Conservation (phyloP, 1,140 invertebrate genomes). For the Lucilia cuprina region DNA sequence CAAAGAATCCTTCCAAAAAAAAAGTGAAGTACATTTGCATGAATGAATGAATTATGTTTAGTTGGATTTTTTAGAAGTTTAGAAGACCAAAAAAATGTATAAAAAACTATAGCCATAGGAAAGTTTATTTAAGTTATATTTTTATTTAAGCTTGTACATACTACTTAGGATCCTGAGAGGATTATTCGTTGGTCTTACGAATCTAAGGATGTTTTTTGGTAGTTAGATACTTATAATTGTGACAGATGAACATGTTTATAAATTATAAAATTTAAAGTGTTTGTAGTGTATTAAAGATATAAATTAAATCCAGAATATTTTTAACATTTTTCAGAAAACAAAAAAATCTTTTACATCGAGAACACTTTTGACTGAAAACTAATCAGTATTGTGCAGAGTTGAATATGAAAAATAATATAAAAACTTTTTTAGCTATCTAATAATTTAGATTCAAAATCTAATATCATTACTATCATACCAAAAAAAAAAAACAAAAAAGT, state of each 20-base stretch:
- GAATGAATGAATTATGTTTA: slow-evolving; percentile 4
- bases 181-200: background rate
- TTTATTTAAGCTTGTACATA: background rate
- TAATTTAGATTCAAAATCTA: too few relatives aligned
- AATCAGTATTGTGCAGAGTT: too few relatives aligned
- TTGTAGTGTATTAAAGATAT: too few relatives aligned
- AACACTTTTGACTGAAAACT: too few relatives aligned
- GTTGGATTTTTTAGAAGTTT: background rate
- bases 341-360: too few relatives aligned
- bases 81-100: background rate
- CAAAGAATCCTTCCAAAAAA: background rate
- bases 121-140: background rate
- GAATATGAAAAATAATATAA: too few relatives aligned
- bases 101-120: background rate
- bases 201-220: background rate
- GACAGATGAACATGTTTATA: background rate
- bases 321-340: too few relatives aligned
- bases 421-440: too few relatives aligned
- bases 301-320: too few relatives aligned
- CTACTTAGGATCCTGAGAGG: background rate
- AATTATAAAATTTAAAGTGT: background rate
- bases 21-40: background rate
- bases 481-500: background rate
- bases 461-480: background rate
- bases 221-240: slow-evolving; percentile 11